Conservation (phyloP, 2,113 vertebrate species). For the Grus americana region DNA sequence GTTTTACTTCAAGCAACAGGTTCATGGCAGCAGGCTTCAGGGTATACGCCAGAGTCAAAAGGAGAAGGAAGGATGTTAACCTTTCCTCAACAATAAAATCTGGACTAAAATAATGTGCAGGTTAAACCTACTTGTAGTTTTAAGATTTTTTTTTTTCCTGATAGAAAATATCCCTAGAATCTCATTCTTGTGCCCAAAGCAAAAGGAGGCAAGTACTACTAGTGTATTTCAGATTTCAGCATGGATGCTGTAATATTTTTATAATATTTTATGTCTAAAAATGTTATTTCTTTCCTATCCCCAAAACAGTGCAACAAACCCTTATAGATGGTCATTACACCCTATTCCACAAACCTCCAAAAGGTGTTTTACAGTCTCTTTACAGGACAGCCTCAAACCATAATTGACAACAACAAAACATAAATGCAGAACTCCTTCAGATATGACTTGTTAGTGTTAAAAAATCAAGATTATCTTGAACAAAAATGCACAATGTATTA, state of each 20-base stretch:
- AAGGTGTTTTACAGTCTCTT: neutral
- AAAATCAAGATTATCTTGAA: neutral
- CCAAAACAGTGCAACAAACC: neutral
- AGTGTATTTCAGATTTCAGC: neutral
- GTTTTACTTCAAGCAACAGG: neutral
- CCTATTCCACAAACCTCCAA: neutral
- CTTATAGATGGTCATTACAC: neutral
- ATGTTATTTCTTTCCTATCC: neutral
- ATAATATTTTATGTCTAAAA: neutral
- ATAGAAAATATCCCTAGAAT: neutral
- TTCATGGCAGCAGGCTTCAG: neutral
- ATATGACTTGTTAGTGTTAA: neutral
- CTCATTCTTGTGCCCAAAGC: neutral
- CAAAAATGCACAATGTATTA: neutral
- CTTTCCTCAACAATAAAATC: neutral
- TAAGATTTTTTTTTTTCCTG: neutral
- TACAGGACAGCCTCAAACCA: neutral
- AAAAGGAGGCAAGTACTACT: neutral
- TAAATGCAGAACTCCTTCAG: neutral
- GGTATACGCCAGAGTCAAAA: neutral
- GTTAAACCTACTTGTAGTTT: neutral
- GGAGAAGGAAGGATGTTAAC: neutral
- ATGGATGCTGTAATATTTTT: neutral
- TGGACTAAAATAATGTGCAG: neutral
- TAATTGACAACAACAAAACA: neutral